A percentile compares a stretch with the other conserved stretches of the same genome.
Conservation (phyloP, 2,113 vertebrate species). For the Arvicanthis niloticus region DNA sequence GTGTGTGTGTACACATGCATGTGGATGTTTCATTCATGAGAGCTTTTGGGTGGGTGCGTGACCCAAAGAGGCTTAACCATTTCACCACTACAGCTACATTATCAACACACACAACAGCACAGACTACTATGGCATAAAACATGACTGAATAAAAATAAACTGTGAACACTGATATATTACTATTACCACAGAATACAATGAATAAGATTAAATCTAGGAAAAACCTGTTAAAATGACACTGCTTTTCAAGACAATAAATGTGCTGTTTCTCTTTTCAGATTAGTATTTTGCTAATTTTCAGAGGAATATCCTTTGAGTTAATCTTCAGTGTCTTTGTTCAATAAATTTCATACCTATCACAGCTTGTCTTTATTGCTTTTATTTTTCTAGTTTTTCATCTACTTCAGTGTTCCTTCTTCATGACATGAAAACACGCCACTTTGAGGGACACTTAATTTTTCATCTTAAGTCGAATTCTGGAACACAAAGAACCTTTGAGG, state of each 20-base stretch:
- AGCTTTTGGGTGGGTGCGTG: no score
- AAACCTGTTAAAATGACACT: background rate
- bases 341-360: background rate
- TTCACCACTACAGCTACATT: background rate
- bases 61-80: no score
- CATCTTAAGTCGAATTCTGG: background rate
- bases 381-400: background rate
- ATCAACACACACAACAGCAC: background rate
- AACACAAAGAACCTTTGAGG: background rate
- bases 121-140: background rate
- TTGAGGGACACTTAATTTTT: background rate
- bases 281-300: constrained; percentile 4
- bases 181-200: background rate
- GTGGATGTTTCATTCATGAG: no score
- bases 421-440: background rate
- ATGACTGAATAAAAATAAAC: background rate
- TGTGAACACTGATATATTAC: background rate
- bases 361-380: constrained; percentile 2
- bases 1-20: no score
- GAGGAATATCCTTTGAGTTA: background rate
- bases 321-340: background rate
- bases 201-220: background rate
- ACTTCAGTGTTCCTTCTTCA: background rate
- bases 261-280: background rate
- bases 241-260: background rate